Evolutionary conservation across 2,113 vertebrate genomes (phyloP), one percentile per base, ranked within the genome.

Genomic region (Paradoxurus hermaphroditus): DNA sequence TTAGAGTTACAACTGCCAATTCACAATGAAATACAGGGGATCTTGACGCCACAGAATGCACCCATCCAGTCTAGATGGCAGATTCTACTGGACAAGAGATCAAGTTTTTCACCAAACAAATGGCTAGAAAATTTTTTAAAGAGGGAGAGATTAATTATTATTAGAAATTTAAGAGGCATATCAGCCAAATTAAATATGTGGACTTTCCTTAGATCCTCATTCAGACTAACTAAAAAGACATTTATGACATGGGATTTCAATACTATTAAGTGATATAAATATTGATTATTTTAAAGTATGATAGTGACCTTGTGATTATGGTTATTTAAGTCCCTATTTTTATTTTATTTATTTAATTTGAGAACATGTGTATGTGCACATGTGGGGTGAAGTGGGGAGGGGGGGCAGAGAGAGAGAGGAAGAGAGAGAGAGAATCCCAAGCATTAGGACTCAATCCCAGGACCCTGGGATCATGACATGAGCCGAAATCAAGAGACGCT

Each of bases 201-300:
- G 36, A 81, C 9, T 36, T 96, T 73, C 36, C 49, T 72, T 65
- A 81, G 18, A 72, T 90, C 63, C 63, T 73, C 36, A 46, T 73
- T 81, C 65, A 86, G 78, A 51, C 46, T 36, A 83, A 92, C 31
- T 90, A 72, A 86, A 70, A 93, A 63, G 44, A 65, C 46, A 25
- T 44, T 86, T 82, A 36, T 53, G 63, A 90, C 12, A 46, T 11
- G 3, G 21, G 13, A 72, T 56, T 84, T 84, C n/a, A 79, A 41
- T 18, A 77, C 14, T 93, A 9, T 91, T 78, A 77, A 75, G 18
- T 78, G 49, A 86, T 53, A 84, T 7, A 89, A 83, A 46, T 81
- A 82, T 65, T 90, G 49, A 93, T 84, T 85, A 62, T 93, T 96
- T 96, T 85, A 93, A 92, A 19, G 21, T 84, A 78, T 85, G 41